These are phyloP conservation scores for Mylabris phalerata DNA, from an alignment of 1,140 invertebrate species.

Conservation along the genomic window DNA sequence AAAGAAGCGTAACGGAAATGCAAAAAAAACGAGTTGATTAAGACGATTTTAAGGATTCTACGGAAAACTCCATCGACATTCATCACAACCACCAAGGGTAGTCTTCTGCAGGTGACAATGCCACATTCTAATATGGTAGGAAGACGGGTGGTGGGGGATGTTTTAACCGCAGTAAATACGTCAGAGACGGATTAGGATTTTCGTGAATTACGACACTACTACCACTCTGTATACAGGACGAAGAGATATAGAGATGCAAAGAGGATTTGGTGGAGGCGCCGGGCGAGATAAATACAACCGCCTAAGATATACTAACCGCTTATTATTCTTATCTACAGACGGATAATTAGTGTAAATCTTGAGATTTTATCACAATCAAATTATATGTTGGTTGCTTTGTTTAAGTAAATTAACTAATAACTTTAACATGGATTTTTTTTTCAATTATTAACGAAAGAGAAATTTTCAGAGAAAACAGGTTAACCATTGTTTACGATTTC, in stretches of 20 bases:
- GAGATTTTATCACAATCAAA: too few species aligned
- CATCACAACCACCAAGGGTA: not conserved
- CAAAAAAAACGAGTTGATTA: not conserved
- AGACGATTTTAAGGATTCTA: not conserved
- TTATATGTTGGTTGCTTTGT: too few species aligned
- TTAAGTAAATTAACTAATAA: too few species aligned
- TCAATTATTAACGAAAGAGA: too few species aligned
- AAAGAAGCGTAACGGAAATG: too few species aligned
- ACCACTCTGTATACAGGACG: too few species aligned
- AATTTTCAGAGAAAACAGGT: too few species aligned
- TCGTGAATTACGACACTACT: not conserved
- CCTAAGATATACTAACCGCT: not conserved
- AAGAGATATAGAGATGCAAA: not conserved
- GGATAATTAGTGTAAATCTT: too few species aligned
- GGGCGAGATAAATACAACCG: constrained; percentile 4
- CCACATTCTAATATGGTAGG: not conserved
- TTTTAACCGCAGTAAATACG: constrained; percentile 1
- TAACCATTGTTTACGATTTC: constrained; percentile 26
- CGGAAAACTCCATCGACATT: not conserved
- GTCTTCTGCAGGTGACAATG: constrained; percentile 2
- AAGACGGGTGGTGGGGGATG: not conserved
- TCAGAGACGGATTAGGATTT: constrained; percentile 2
- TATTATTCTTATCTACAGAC: too few species aligned
- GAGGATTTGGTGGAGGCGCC: constrained; percentile 9
- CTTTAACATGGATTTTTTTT: too few species aligned